phyloP scores from a whole-genome alignment of 2,113 vertebrate species.

The Kobus ellipsiprymnus region DNA sequence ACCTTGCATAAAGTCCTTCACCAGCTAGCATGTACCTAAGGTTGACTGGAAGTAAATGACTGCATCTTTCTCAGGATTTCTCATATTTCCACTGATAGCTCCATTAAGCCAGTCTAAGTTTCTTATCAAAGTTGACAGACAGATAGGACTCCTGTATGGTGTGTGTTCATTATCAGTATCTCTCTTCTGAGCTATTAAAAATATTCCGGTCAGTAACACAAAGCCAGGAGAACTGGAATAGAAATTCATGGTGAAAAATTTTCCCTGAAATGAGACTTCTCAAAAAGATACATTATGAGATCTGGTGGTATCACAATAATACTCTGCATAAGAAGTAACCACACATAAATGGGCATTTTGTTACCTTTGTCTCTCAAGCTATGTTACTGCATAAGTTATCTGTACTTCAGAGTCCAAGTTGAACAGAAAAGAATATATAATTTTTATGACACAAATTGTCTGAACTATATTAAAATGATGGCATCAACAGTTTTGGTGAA shows the following conservation, averaged over 20 bases:
- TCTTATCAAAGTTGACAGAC: background rate
- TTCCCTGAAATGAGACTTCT: background rate
- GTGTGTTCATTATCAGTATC: too few species aligned
- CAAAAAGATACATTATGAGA: background rate
- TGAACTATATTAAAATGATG: background rate
- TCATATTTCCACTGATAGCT: background rate
- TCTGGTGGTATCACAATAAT: background rate
- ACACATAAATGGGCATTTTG: background rate
- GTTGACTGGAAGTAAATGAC: background rate
- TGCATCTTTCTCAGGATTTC: background rate
- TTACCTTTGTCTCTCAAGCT: background rate
- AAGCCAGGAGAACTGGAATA: background rate
- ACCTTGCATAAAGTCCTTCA: background rate
- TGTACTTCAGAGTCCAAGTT: background rate
- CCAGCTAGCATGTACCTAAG: background rate
- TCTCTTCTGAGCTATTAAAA: background rate
- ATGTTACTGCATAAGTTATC: background rate
- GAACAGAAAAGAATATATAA: constrained; percentile 7
- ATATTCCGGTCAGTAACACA: background rate
- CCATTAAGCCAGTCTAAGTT: background rate
- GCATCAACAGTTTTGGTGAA: background rate
- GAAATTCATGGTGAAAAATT: background rate
- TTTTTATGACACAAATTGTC: background rate
- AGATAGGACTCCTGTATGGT: background rate
- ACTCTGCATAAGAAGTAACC: background rate